phyloP scores from a whole-genome alignment of 2,797 vertebrate species.

The Leucoraja ocellata region DNA sequence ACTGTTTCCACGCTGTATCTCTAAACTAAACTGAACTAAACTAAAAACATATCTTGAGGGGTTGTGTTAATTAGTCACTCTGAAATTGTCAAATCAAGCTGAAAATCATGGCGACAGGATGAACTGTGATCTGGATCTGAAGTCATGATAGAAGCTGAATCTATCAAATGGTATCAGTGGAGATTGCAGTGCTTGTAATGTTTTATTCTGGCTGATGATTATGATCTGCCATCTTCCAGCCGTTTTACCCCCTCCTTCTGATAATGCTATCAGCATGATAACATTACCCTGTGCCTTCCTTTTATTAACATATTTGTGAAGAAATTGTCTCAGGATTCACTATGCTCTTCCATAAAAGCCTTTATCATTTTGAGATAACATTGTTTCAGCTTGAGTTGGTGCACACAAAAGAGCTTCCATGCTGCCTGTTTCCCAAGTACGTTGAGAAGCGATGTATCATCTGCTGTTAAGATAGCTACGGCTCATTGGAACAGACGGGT shows the following conservation, averaged over 20 bases:
- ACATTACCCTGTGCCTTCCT: neutral
- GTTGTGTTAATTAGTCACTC: neutral
- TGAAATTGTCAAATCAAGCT: neutral
- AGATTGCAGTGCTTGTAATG: neutral
- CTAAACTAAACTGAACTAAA: no score
- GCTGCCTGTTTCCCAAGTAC: neutral
- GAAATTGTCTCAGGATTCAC: neutral
- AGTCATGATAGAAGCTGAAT: neutral
- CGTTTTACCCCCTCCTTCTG: neutral
- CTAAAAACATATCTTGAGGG: neutral
- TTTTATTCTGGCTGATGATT: neutral
- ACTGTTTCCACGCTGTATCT: no score
- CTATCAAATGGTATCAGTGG: neutral
- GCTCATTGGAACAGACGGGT: neutral
- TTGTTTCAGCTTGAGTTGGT: neutral
- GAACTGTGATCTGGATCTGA: neutral
- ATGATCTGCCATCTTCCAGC: neutral
- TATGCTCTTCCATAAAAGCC: neutral
- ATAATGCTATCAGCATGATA: neutral
- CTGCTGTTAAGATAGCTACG: neutral
- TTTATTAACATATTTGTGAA: neutral
- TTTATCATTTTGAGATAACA: neutral
- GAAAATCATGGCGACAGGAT: neutral
- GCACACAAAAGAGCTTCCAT: neutral
- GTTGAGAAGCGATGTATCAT: neutral